These are phyloP conservation scores for Vanacampus margaritifer DNA, from an alignment of 2,113 vertebrate species.

Conservation along the genomic window DNA sequence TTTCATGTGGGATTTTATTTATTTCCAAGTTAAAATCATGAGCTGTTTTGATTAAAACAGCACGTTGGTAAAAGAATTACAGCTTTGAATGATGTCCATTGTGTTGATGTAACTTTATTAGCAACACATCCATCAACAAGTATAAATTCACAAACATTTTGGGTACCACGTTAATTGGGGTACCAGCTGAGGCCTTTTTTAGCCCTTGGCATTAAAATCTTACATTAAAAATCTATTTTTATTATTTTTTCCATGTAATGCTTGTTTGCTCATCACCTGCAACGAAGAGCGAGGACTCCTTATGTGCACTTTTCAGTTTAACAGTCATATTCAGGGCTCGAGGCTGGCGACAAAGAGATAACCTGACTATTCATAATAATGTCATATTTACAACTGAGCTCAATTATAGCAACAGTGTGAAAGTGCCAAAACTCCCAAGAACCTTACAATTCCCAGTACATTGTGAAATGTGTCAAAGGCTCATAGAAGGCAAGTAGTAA, in stretches of 20 bases:
- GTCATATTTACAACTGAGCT: constrained; percentile 37
- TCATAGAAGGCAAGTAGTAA: constrained; percentile 20
- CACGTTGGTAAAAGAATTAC: not conserved
- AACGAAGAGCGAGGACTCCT: not conserved
- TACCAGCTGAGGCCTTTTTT: constrained; percentile 6
- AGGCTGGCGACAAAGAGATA: constrained; percentile 4
- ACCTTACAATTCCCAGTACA: constrained; percentile 21
- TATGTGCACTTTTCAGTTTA: not conserved
- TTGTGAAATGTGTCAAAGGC: constrained; percentile 41
- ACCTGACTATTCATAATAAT: not conserved
- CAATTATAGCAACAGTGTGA: constrained; percentile 32
- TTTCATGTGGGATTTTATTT: not conserved
- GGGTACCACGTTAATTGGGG: constrained; percentile 5
- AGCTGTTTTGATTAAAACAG: not conserved
- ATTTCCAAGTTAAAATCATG: not conserved
- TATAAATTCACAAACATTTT: constrained; percentile 23
- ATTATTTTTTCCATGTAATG: not conserved
- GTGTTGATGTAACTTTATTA: constrained; percentile 4
- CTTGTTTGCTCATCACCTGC: not conserved
- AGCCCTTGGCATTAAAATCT: not conserved
- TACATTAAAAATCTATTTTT: not conserved
- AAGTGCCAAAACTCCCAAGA: constrained; percentile 47
- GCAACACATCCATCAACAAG: not conserved
- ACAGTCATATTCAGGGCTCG: not conserved
- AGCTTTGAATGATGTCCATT: not conserved